Conservation (phyloP, 1,140 invertebrate genomes). For the Megathymus violae region DNA sequence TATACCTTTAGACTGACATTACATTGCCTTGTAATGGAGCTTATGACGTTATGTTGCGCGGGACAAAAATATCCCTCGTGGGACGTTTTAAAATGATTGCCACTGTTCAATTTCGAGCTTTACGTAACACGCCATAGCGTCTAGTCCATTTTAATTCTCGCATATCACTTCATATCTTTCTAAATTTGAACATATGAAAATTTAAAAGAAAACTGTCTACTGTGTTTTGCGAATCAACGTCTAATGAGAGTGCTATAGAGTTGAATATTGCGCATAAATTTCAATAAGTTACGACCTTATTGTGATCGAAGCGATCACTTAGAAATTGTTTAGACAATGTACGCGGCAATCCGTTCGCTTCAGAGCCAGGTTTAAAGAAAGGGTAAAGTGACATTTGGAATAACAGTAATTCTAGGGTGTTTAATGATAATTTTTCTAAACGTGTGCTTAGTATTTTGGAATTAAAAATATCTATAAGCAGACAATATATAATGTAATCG, state of each 20-base stretch:
- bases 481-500: no score
- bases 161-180: constrained; percentile 54
- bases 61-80: constrained; percentile 56
- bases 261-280: constrained; percentile 33
- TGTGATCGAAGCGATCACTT: constrained; percentile 59
- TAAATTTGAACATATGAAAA: constrained; percentile 51
- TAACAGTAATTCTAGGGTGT: constrained; percentile 67
- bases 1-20: constrained; percentile 26
- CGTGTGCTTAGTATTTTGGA: no score
- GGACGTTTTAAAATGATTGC: constrained; percentile 62
- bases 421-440: constrained; percentile 78
- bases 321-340: constrained; percentile 80
- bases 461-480: no score
- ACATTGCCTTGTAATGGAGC: neutral
- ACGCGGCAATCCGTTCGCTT: constrained; percentile 74
- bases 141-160: constrained; percentile 33
- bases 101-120: constrained; percentile 43
- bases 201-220: constrained; percentile 57
- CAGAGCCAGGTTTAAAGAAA: constrained; percentile 76
- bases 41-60: constrained; percentile 27
- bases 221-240: constrained; percentile 36
- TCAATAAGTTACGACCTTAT: constrained; percentile 41
- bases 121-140: constrained; percentile 40
- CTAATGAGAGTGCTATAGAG: constrained; percentile 32
- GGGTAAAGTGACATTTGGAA: constrained; percentile 80